Evolutionary conservation across 64 coral and sea anemone species (phyloP), one percentile per base, ranked within the genome.

Genomic region (Stylophora pistillata): DNA sequence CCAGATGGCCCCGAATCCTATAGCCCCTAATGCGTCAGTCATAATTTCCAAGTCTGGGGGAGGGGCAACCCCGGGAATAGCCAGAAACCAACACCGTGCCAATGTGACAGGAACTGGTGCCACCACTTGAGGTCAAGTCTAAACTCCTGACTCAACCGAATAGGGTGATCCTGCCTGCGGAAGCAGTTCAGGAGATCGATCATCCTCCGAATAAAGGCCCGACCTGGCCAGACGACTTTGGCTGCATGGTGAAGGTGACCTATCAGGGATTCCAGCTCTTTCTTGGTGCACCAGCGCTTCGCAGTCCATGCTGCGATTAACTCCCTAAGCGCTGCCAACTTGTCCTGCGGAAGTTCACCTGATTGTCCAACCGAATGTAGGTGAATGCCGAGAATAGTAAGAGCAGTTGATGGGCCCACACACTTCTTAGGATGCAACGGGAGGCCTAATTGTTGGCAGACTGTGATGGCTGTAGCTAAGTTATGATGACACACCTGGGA

Each of bases 91-190:
- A n/a, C n/a, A n/a, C 89, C 79, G 23, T 79, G 77, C 90, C 90
- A 92, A 15, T 32, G 23, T 3, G 71, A 58, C 21, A 92, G 20
- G 28, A 92, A 87, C n/a, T 79, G 31, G 26, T 31, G 33, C 91
- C 91, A 93, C 91, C 91, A 93, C 74, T 81, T 60, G 23, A 87
- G 60, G 68, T 93, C 83, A n/a, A 72, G 56, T 1, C 31, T 85
- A 56, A 73, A 68, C 30, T 93, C 73, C 17, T 60, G 26, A 41
- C 61, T 87, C 0, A 92, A 34, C 33, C 73, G 82, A 26, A 92
- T 78, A 5, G 18, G 55, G 7, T 77, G 32, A 56, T 92, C 56
- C 33, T 10, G 61, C 16, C 21, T 31, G 16, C 72, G 72, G 34
- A 47, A 53, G 18, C 73, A 63, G 1, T 47, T 61, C 15, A 88